Evolutionary conservation across 2,888 invertebrate species (phyloP).

Genomic region (Latheticus oryzae): DNA sequence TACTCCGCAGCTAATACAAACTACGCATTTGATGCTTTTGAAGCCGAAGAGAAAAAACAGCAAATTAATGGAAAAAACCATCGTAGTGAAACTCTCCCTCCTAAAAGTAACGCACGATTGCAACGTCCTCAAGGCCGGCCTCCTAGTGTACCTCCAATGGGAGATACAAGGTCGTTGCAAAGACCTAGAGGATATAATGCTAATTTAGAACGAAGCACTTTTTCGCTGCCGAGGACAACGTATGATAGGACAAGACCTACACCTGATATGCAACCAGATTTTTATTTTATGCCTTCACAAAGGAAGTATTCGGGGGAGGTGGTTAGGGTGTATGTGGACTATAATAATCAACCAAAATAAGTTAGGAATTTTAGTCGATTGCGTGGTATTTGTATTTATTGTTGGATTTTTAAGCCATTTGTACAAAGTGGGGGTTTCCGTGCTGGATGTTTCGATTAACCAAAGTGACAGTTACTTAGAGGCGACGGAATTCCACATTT

Average conservation of each 20-base stretch:
- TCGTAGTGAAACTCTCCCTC: slow-evolving; percentile 56
- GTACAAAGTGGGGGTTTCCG: slow-evolving; percentile 26
- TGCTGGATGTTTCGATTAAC: slow-evolving; percentile 22
- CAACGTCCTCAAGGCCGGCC: slow-evolving; percentile 61
- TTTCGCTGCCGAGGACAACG: slow-evolving; percentile 80
- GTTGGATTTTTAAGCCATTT: slow-evolving; percentile 34
- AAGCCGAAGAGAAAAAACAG: slow-evolving; percentile 78
- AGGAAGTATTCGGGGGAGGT: slow-evolving; percentile 93
- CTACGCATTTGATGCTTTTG: slow-evolving; percentile 90
- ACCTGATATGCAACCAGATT: slow-evolving; percentile 78
- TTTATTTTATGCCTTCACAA: slow-evolving; percentile 96
- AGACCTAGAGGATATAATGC: slow-evolving; percentile 64
- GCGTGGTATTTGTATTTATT: slow-evolving; percentile 39
- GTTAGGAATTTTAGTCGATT: slow-evolving; percentile 22
- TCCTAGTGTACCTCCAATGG: slow-evolving; percentile 61
- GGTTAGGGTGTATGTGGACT: slow-evolving; percentile 85
- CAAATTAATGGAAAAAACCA: slow-evolving; percentile 55
- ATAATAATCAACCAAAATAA: slow-evolving; percentile 77
- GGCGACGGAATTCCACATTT: too few species aligned
- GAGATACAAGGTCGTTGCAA: slow-evolving; percentile 74
- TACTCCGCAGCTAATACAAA: slow-evolving; percentile 86
- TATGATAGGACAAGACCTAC: slow-evolving; percentile 63
- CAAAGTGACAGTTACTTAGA: slow-evolving; percentile 21
- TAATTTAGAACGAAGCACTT: slow-evolving; percentile 74
- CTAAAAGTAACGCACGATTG: slow-evolving; percentile 48